Evolutionary conservation across 2,888 invertebrate species (phyloP).

Genomic region (Lathronympha strigana): DNA sequence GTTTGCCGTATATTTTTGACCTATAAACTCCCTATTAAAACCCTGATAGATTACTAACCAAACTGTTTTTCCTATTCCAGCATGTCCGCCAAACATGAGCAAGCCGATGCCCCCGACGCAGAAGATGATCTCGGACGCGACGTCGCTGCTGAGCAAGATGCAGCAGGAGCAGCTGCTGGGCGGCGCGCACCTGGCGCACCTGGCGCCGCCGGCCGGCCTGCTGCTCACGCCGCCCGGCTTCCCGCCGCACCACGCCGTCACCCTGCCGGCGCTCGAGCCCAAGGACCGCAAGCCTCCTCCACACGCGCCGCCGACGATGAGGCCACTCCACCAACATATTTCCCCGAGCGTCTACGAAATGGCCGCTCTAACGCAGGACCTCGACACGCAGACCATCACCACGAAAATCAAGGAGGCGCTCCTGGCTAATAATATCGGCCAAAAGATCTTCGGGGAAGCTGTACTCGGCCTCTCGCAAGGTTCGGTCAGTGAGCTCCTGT

Average conservation of each 20-base stretch:
- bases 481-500: constrained; percentile 97
- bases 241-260: constrained; percentile 89
- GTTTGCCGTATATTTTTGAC: no score
- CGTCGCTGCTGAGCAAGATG: constrained; percentile 87
- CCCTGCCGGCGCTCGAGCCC: constrained; percentile 86
- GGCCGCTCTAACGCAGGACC: constrained; percentile 97
- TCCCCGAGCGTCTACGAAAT: constrained; percentile 99
- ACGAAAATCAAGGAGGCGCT: constrained; percentile 98
- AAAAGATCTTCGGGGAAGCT: constrained; percentile 99
- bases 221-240: constrained; percentile 90
- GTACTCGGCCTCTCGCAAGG: constrained; percentile 98
- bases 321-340: constrained; percentile 92
- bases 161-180: constrained; percentile 87
- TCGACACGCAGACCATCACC: constrained; percentile 98
- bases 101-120: constrained; percentile 91
- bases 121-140: constrained; percentile 90
- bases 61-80: constrained; percentile 66
- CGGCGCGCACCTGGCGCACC: constrained; percentile 80
- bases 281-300: constrained; percentile 84
- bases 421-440: constrained; percentile 98
- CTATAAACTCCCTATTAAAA: background rate
- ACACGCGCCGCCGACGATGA: constrained; percentile 86
- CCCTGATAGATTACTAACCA: background rate
- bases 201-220: constrained; percentile 85
- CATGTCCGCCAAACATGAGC: constrained; percentile 87